Evolutionary conservation across 2,797 vertebrate genomes (phyloP).

Genomic region (Carcharodon carcharias): DNA sequence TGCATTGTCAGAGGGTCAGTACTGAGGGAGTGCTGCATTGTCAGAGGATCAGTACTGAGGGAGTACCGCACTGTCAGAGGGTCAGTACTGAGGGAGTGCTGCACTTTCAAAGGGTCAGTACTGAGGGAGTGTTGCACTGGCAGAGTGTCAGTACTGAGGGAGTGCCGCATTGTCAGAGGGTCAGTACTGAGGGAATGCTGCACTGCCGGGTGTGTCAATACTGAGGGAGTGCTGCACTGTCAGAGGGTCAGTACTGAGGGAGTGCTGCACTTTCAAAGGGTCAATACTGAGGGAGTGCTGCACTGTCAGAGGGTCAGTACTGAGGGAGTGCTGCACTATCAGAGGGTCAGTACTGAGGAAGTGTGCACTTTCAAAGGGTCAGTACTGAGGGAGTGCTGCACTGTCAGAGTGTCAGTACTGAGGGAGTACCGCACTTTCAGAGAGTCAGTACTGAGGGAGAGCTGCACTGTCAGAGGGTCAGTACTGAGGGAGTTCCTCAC

Average conservation of each 20-base stretch:
- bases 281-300: neutral
- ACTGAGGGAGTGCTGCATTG: neutral
- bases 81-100: neutral
- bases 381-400: neutral
- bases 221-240: neutral
- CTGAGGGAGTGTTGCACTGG: neutral
- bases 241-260: too few species aligned
- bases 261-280: neutral
- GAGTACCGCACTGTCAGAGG: neutral
- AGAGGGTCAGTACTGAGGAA: neutral
- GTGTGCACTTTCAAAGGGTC: neutral
- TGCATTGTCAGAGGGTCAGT: neutral
- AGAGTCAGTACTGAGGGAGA: too few species aligned
- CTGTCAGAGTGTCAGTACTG: too few species aligned
- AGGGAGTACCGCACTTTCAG: too few species aligned
- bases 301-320: neutral
- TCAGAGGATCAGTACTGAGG: neutral
- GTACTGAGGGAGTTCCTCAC: neutral
- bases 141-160: neutral
- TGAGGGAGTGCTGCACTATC: neutral
- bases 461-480: neutral
- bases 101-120: neutral
- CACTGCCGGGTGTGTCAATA: neutral
- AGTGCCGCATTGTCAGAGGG: neutral
- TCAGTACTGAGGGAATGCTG: neutral